These are phyloP conservation scores for Montipora foliosa DNA, from an alignment of 64 coral and sea anemone genomes.

Conservation along the genomic window DNA sequence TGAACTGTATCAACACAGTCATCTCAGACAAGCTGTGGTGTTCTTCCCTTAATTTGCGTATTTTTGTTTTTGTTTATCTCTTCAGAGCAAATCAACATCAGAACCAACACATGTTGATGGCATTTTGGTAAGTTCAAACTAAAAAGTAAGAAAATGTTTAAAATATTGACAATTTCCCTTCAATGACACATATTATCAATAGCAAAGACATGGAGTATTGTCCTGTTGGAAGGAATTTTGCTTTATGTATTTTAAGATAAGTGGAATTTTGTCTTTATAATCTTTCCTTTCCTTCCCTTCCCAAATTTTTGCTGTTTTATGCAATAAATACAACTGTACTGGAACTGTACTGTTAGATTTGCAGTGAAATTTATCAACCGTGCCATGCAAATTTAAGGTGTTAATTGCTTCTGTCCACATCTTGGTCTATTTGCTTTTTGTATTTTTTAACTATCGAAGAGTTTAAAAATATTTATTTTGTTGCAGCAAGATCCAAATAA, in stretches of 20 bases:
- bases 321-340: not conserved
- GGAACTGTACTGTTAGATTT: not conserved
- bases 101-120: slow-evolving; percentile 32
- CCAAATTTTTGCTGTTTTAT: not conserved
- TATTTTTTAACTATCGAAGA: not conserved
- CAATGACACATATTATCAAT: not conserved
- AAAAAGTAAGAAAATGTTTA: not conserved
- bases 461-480: not conserved
- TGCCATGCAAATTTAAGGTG: not conserved
- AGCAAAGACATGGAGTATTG: no score
- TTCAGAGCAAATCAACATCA: slow-evolving; percentile 7
- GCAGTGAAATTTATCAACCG: not conserved
- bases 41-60: not conserved
- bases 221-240: not conserved
- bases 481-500: no score
- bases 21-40: not conserved
- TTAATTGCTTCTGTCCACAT: not conserved
- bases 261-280: not conserved
- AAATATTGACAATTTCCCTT: not conserved
- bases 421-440: not conserved
- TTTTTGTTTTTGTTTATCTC: not conserved
- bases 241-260: no score
- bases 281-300: not conserved
- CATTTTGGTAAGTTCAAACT: not conserved
- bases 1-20: not conserved